phyloP scores from a whole-genome alignment of 37 sponge, comb jelly and placozoan species.

The Aphrocallistes beatrix region DNA sequence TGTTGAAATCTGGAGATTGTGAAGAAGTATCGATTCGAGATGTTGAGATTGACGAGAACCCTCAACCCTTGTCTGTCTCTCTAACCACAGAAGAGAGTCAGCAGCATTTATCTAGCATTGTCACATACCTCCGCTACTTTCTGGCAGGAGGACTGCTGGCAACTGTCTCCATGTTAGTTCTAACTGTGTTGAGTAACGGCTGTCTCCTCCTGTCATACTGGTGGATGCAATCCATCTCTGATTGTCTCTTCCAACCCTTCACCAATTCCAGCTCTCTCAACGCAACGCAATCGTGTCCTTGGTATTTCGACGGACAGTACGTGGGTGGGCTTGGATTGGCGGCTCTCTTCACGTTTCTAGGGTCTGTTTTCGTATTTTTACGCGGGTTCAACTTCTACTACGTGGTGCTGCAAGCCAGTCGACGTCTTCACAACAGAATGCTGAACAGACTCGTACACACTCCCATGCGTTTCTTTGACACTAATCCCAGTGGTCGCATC shows the following conservation, averaged over 20 bases:
- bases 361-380: not conserved
- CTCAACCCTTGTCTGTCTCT: not conserved
- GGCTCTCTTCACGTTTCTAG: not conserved
- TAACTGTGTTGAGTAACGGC: not conserved
- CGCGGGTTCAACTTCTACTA: conserved; percentile 3
- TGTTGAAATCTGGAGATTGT: too few species aligned
- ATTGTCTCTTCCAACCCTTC: not conserved
- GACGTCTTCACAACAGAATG: conserved; percentile 1
- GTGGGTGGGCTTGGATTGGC: not conserved
- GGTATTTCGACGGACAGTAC: not conserved
- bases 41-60: not conserved
- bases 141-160: not conserved
- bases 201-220: not conserved
- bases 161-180: not conserved
- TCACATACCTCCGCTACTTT: not conserved
- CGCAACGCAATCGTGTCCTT: not conserved
- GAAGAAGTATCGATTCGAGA: too few species aligned
- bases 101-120: not conserved
- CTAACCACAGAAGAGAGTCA: not conserved
- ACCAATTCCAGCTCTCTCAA: not conserved
- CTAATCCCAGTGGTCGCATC: conserved; percentile 36
- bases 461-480: conserved; percentile 30
- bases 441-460: not conserved
- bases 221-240: conserved; percentile 6
- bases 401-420: not conserved